Evolutionary conservation across 2,888 invertebrate genomes (phyloP), one percentile per base, ranked within the genome.

Genomic region (Rhingia rostrata): DNA sequence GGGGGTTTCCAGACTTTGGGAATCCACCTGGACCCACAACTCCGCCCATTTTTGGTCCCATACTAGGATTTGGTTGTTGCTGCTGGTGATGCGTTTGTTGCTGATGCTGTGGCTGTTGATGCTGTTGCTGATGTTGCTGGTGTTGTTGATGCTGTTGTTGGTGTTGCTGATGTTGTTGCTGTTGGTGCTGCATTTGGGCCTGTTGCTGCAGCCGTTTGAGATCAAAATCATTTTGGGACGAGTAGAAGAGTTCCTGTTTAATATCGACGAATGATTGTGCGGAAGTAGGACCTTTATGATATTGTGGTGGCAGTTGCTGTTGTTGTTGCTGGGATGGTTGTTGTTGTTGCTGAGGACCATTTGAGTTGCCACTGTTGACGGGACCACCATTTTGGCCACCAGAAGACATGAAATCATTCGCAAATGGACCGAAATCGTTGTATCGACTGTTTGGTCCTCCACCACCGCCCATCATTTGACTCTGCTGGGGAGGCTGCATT

Each of bases 341-440:
- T 53, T 87, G 88, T 60, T 87, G 88, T 61, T 88, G 89, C n/a
- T 77, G 86, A 6, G 88, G 89, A 1, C 87, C 92, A 82, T 87
- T 87, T 3, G 78, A 70, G 89, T 75, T 92, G 88, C 89, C 90
- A 87, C 56, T 74, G 56, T 70, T 72, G 5, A 86, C 86, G 1
- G 87, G 87, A 10, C 80, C 74, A 10, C 89, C 89, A 91, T 87
- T 90, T 91, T 88, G 88, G 88, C 75, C 92, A 33, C 78, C 78
- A 9, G 87, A 81, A 37, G 86, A 77, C 90, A 91, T 94, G 90
- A 90, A 93, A 91, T 87, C 92, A 88, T 92, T 92, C 41, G 90
- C 92, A 83, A 94, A 94, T 69, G 93, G 93, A 86, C 92, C 89
- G 88, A 94, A 94, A 87, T 94, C 94, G 43, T 93, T 93, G 87